phyloP scores from a whole-genome alignment of 2,888 invertebrate genomes.

The Mesopsocus fuscifrons region DNA sequence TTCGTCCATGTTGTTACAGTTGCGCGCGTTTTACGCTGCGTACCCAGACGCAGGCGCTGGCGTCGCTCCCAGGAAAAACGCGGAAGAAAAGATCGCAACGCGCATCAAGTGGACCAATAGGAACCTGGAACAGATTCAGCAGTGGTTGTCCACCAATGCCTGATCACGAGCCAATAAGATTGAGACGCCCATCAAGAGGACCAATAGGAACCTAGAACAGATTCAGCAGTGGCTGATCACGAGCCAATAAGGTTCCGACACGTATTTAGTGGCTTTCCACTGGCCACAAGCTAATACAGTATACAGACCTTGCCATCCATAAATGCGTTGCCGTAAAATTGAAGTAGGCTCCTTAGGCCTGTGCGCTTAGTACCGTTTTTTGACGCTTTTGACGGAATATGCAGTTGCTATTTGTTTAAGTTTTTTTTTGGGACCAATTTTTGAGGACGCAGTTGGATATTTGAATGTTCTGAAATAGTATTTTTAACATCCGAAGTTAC shows the following conservation, averaged over 20 bases:
- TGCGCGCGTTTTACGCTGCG: conserved; percentile 52
- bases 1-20: conserved; percentile 39
- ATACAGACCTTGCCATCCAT: too few species aligned
- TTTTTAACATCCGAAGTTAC: too few species aligned
- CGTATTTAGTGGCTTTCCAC: conserved; percentile 85
- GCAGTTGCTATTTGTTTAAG: too few species aligned
- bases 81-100: conserved; percentile 53
- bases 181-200: conserved; percentile 64
- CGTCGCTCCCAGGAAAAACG: conserved; percentile 44
- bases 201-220: conserved; percentile 33
- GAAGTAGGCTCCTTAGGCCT: too few species aligned
- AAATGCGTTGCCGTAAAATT: too few species aligned
- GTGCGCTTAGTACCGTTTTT: too few species aligned
- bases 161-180: too few species aligned
- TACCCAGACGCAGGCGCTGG: conserved; percentile 82
- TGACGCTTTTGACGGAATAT: too few species aligned
- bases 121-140: conserved; percentile 34
- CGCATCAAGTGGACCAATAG: conserved; percentile 62
- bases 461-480: too few species aligned
- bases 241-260: conserved; percentile 47
- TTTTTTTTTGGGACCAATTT: too few species aligned
- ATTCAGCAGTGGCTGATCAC: conserved; percentile 50
- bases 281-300: too few species aligned
- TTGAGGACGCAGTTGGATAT: too few species aligned
- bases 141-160: conserved; percentile 34